Percentiles rank a stretch among this genome's conserved stretches.
Evolutionary conservation across 2,888 invertebrate species (phyloP).

Genomic region (Lepidochitona cinerea): DNA sequence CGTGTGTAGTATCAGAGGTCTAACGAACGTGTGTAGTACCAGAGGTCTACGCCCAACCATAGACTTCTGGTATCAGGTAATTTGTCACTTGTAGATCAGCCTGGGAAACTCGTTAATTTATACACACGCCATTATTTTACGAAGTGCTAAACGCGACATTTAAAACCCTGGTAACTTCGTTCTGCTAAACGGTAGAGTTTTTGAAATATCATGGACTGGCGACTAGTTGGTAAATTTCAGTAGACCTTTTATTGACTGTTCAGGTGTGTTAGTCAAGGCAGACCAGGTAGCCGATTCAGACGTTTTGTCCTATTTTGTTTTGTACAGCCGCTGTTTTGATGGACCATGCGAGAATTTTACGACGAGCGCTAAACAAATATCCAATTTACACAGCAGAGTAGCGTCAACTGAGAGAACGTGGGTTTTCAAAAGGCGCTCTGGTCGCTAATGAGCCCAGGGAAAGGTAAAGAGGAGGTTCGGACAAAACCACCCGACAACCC

Average conservation of each 20-base stretch:
- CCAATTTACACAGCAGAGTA: not conserved
- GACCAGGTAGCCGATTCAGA: not conserved
- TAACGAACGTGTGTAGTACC: too few relatives aligned
- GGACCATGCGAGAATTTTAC: not conserved
- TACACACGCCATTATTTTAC: too few relatives aligned
- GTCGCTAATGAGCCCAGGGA: not conserved
- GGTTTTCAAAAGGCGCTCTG: not conserved
- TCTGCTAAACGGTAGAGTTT: too few relatives aligned
- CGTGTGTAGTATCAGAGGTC: too few relatives aligned
- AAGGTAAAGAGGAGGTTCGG: not conserved
- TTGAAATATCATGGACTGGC: too few relatives aligned
- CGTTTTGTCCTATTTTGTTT: conserved; percentile 4
- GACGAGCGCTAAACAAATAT: not conserved
- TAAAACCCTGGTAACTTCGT: too few relatives aligned
- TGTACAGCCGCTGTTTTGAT: not conserved
- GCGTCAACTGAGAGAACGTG: not conserved
- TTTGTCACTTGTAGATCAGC: too few relatives aligned
- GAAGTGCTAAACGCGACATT: too few relatives aligned
- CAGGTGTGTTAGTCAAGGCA: not conserved
- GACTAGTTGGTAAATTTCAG: too few relatives aligned
- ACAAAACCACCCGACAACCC: not conserved
- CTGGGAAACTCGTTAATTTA: too few relatives aligned
- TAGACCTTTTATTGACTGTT: not conserved
- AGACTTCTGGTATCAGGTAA: too few relatives aligned
- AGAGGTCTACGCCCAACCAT: too few relatives aligned